Base-by-base conservation (phyloP, 1,140 invertebrate species). In the Ooceraea biroi region DNA sequence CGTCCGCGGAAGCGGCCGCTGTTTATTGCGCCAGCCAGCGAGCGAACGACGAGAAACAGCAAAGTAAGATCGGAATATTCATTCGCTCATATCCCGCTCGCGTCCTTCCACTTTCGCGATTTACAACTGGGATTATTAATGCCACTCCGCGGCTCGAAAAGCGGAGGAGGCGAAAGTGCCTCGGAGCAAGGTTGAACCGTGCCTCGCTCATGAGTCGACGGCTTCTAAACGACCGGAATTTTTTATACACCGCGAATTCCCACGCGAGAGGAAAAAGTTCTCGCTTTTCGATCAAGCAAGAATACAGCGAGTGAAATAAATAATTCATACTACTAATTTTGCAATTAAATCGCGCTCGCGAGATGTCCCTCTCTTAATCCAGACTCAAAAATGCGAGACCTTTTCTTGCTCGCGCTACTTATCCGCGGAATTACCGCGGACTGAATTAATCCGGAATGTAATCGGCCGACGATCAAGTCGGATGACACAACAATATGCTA, bases 401-500 rank as follows among this genome's bases (percentile, higher is more conserved):
- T 52, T 41, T 76, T 44, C 14, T 77, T 50, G 5, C 19, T 41
- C 36, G 7, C 27, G 60, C 73, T 66, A 66, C 60, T 55, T 55
- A n/a, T 4, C 12, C 19, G n/a, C n/a, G 25, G 41, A 50, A 76
- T 50, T 50, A 55, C 14, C 17, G 12, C 27, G 60, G 46, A 36
- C 25, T 30, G 30, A 22, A 77, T 52, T 65, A 22, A 36, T 57
- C 5, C 36, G 66, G 17, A 41, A 48, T 11, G 22, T 60, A 74
- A 82, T 82, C 57, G 44, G n/a, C 22, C 68, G 66, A 19, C 30
- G 44, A 72, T 82, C 44, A 41, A 48, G 17, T 48, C 50, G 76
- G 76, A 69, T 80, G 65, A 80, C 65, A 44, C 76, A 57, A 80
- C 76, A 60, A 60, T 57, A 71, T 46, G 65, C 50, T 71, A 57